phyloP scores from a whole-genome alignment of 2,113 vertebrate genomes.

The Forbesichthys agassizii region DNA sequence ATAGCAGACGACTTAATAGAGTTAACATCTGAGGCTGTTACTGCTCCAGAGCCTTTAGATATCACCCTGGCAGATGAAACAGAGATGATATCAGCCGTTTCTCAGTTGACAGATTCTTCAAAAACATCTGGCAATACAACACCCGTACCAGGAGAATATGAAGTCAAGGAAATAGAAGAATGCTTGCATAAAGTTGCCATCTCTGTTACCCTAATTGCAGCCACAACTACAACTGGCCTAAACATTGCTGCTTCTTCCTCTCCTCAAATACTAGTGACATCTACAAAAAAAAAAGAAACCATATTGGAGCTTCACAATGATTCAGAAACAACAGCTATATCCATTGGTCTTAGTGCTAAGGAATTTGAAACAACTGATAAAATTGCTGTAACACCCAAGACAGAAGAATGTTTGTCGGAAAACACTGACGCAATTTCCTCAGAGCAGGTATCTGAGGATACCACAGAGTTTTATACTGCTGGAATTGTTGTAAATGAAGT shows the following conservation, averaged over 20 bases:
- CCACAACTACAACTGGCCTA: conserved; percentile 35
- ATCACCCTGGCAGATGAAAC: conserved; percentile 78
- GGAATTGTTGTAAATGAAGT: conserved; percentile 37
- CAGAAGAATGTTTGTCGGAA: conserved; percentile 54
- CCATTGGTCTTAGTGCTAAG: conserved; percentile 40
- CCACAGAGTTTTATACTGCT: conserved; percentile 30
- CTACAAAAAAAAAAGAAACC: conserved; percentile 34
- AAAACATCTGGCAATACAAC: conserved; percentile 87
- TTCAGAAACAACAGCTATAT: conserved; percentile 39
- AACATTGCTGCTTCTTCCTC: conserved; percentile 34
- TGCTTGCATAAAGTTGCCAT: conserved; percentile 80
- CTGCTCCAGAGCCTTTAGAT: conserved; percentile 79
- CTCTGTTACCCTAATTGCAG: conserved; percentile 39
- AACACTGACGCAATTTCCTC: conserved; percentile 44
- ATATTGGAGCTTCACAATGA: conserved; percentile 31
- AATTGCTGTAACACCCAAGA: conserved; percentile 14
- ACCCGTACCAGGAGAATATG: conserved; percentile 76
- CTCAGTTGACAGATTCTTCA: conserved; percentile 83
- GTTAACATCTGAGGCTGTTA: conserved; percentile 81
- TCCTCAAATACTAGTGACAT: conserved; percentile 41
- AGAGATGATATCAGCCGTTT: conserved; percentile 92
- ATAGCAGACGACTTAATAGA: conserved; percentile 77
- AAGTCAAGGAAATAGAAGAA: conserved; percentile 70
- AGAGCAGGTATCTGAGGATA: conserved; percentile 44
- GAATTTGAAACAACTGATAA: conserved; percentile 44